Base-by-base conservation (phyloP, 2,113 vertebrate species). In the Garra rufa region DNA sequence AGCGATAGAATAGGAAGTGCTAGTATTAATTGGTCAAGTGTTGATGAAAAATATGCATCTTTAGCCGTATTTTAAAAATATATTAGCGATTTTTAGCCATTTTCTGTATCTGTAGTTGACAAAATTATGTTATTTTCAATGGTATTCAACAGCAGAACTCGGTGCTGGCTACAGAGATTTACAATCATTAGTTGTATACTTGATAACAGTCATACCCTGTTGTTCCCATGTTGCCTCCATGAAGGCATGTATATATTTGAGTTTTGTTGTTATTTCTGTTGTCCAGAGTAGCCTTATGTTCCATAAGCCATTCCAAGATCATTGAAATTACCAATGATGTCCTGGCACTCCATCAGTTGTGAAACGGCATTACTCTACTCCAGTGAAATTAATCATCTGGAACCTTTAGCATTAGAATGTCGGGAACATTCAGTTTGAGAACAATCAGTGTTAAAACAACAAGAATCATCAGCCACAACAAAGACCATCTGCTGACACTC, bases 381-480 rank as follows among this genome's bases (percentile, higher is more conserved):
- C 17, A 76, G 8, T 9, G 15, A 34, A 76, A 76, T 52, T 0
- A 76, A 52, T 76, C 2, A 76, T 76, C 46, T 11, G 26, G 26
- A 76, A 30, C 4, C 15, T 52, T 52, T 50, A 75, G 46, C 46
- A 52, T 13, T 34, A 34, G 46, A 4, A 34, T 50, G 17, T 50
- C 4, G 14, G 34, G 26, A 50, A 74, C 24, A 50, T 74, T 73
- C 41, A 48, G 14, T 26, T 52, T 52, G 46, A 21, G 26, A 26
- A 76, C 26, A 76, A 52, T 76, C 19, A 76, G 73, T 34, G 73
- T 52, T 76, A 76, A 10, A 34, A 75, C 44, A 75, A 30, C 26
- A 30, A 75, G 46, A 76, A 50, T 34, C 46, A 30, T 19, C 46
- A 52, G 46, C 17, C 28, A n/a, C 74, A 11, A 76, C 26, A 34